phyloP scores from a whole-genome alignment of 2,888 invertebrate species.

The Rotaria macrura region DNA sequence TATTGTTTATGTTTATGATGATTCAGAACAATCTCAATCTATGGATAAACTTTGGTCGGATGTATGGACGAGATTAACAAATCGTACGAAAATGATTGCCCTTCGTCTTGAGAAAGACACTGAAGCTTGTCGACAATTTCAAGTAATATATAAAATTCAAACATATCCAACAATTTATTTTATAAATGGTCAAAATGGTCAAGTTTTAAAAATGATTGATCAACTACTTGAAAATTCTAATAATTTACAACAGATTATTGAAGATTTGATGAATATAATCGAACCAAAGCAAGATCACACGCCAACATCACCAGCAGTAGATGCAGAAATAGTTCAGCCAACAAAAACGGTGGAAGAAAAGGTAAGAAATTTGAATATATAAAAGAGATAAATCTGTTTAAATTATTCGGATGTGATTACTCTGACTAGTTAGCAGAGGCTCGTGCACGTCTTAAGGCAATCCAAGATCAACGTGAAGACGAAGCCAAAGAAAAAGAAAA shows the following conservation, averaged over 20 bases:
- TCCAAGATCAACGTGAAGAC: constrained; percentile 31
- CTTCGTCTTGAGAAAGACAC: background rate
- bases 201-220: background rate
- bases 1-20: background rate
- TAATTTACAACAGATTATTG: background rate
- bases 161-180: constrained; percentile 6
- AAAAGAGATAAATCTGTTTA: too few species aligned
- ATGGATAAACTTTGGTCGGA: background rate
- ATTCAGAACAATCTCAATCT: background rate
- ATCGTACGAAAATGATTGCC: background rate
- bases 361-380: background rate
- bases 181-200: background rate
- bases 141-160: background rate
- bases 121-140: background rate
- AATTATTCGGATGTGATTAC: too few species aligned
- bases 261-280: background rate
- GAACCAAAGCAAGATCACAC: background rate
- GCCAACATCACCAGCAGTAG: background rate
- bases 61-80: background rate
- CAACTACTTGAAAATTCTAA: background rate
- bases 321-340: background rate
- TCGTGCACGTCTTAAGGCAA: constrained; percentile 23
- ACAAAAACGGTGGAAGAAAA: background rate
- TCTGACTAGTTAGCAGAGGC: constrained; percentile 2
- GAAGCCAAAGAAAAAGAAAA: constrained; percentile 34